Base-by-base conservation (phyloP, 2,797 vertebrate genomes). In the Cheirogaleus major region DNA sequence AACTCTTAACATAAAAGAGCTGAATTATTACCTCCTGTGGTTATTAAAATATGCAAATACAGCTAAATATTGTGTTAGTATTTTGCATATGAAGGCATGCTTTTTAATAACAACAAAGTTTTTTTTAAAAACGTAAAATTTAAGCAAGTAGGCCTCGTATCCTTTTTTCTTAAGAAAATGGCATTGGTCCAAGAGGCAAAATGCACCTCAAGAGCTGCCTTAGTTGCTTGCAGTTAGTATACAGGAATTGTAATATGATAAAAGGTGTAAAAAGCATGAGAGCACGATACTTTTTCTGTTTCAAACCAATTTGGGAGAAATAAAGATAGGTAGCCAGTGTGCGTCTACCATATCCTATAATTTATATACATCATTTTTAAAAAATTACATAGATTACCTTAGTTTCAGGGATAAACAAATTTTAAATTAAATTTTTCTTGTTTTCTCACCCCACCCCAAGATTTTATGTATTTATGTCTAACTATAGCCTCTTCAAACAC, bases 31-130 rank as follows among this genome's bases (percentile, higher is more conserved):
- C 35, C 55, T 85, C 14, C 13, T 88, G 63, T 93, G 45, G 27
- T 96, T 95, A 91, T 95, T 96, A 81, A 95, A 96, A 55, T 89
- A 65, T 84, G n/a, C 22, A 85, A 45, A 87, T 94, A 84, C 2
- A 61, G 17, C 38, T 80, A 70, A 97, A 59, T 87, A 38, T 70
- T 92, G 79, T 65, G 55, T 84, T 91, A 94, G 32, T 67, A 85
- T 70, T 93, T n/a, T 95, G 8, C 52, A 65, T 82, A 94, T 92
- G 65, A 95, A 91, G 30, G 32, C 8, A 73, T 95, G 35, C 18
- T 86, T 96, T 95, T 91, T 93, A 92, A 80, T 89, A 80, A 93
- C 75, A 57, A 89, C 52, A 52, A 38, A 38, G 38, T 27, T 69
- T 87, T 61, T 18, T 25, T 70, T 52, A 23, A 67, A n/a, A 79